phyloP scores from a whole-genome alignment of 1,140 invertebrate genomes.

The Drosophila tani region DNA sequence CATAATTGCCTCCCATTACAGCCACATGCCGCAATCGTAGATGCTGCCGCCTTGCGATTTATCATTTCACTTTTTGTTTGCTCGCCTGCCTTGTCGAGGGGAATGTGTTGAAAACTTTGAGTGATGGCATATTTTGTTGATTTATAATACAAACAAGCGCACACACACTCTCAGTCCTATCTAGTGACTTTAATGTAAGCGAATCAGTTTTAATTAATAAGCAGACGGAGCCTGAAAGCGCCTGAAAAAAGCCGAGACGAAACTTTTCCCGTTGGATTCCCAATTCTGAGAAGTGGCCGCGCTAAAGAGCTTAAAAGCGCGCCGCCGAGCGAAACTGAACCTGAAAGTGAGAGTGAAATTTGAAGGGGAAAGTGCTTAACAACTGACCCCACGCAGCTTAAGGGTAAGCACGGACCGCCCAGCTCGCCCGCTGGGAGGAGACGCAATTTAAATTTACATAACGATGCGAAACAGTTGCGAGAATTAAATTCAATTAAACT shows the following conservation, averaged over 20 bases:
- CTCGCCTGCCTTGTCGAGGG: conserved; percentile 5
- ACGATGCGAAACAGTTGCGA: conserved; percentile 51
- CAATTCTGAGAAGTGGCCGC: conserved; percentile 14
- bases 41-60: conserved; percentile 48
- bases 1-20: conserved; percentile 64
- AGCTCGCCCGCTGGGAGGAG: not conserved
- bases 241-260: not conserved
- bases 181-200: conserved; percentile 40
- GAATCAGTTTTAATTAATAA: conserved; percentile 55
- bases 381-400: conserved; percentile 16
- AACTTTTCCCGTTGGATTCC: conserved; percentile 22
- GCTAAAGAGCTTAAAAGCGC: conserved; percentile 39
- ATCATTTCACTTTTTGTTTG: conserved; percentile 59
- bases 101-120: conserved; percentile 56
- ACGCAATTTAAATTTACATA: conserved; percentile 62
- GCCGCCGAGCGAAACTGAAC: conserved; percentile 7
- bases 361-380: conserved; percentile 39
- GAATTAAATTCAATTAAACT: conserved; percentile 68
- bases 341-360: conserved; percentile 42
- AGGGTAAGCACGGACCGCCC: conserved; percentile 3
- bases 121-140: conserved; percentile 59
- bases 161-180: conserved; percentile 20
- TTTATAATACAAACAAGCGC: conserved; percentile 45
- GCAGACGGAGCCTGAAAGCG: not conserved
- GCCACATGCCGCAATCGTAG: conserved; percentile 59